A percentile compares a stretch with the other conserved stretches of the same genome.
phyloP scores from a whole-genome alignment of 2,888 invertebrate genomes.

The Acrobasis consociella region DNA sequence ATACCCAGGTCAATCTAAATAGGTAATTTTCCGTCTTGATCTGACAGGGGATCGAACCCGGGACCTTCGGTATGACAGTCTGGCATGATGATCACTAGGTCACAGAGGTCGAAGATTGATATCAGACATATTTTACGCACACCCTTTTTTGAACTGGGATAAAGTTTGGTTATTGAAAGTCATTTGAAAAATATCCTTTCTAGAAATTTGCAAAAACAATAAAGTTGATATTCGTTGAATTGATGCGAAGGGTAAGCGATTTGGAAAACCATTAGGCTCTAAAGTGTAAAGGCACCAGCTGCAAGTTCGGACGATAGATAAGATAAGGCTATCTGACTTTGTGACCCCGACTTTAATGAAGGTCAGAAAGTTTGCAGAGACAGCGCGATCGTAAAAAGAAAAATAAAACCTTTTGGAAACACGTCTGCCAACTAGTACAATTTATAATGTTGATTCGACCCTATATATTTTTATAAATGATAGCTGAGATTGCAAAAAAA shows the following conservation, averaged over 20 bases:
- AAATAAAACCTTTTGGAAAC: slow-evolving; percentile 4
- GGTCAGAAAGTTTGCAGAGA: slow-evolving; percentile 10
- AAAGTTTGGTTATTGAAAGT: too few species aligned
- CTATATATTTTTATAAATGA: neutral
- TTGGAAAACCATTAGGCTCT: neutral
- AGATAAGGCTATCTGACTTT: slow-evolving; percentile 11
- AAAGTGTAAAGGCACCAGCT: slow-evolving; percentile 6
- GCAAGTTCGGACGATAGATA: neutral
- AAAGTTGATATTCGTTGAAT: neutral
- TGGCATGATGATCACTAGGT: too few species aligned
- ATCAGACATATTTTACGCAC: too few species aligned
- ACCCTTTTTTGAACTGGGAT: too few species aligned
- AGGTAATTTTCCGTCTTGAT: too few species aligned
- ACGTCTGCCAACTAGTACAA: neutral
- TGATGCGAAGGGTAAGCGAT: neutral
- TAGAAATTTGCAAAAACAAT: neutral
- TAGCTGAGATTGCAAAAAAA: neutral
- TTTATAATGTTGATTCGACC: neutral
- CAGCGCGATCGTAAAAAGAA: neutral
- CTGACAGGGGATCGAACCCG: too few species aligned
- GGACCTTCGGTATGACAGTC: too few species aligned
- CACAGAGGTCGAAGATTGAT: too few species aligned
- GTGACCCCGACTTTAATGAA: slow-evolving; percentile 4
- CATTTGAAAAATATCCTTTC: too few species aligned
- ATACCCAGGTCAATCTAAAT: too few species aligned